Conservation (phyloP, 2,888 invertebrate species). For the Chorisops tibialis region DNA sequence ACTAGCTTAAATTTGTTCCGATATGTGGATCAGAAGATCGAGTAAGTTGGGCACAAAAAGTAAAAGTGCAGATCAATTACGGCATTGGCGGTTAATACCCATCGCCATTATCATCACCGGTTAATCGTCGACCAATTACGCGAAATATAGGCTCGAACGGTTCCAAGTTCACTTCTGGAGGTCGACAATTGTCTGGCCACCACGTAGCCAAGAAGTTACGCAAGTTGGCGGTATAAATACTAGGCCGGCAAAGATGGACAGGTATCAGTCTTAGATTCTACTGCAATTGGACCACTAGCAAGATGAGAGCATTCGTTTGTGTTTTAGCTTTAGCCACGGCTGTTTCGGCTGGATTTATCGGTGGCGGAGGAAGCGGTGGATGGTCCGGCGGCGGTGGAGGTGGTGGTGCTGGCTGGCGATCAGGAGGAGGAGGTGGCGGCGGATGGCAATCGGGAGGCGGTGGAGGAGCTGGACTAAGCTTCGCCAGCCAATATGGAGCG, state of each 20-base stretch:
- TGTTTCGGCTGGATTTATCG: conserved; percentile 14
- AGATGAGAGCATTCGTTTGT: conserved; percentile 9
- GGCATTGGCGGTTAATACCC: neutral
- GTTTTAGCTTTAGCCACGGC: conserved; percentile 1
- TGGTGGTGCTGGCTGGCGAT: neutral
- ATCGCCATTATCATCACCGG: neutral
- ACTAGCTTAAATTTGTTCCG: too few species aligned
- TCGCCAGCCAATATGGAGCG: neutral
- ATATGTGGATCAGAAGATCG: too few species aligned
- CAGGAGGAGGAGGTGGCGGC: neutral
- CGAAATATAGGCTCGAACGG: neutral
- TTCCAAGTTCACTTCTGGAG: conserved; percentile 12
- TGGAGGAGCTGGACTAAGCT: neutral
- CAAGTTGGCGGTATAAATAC: conserved; percentile 4
- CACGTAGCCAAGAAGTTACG: neutral
- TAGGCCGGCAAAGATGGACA: neutral
- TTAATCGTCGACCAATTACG: neutral
- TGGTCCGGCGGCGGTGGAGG: neutral
- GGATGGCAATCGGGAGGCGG: neutral
- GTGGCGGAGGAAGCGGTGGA: neutral
- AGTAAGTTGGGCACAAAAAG: neutral
- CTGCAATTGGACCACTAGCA: neutral
- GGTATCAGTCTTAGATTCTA: conserved; percentile 3
- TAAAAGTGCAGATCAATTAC: neutral
- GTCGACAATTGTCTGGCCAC: neutral